Conservation (phyloP, 2,113 vertebrate genomes). For the Mirounga angustirostris region DNA sequence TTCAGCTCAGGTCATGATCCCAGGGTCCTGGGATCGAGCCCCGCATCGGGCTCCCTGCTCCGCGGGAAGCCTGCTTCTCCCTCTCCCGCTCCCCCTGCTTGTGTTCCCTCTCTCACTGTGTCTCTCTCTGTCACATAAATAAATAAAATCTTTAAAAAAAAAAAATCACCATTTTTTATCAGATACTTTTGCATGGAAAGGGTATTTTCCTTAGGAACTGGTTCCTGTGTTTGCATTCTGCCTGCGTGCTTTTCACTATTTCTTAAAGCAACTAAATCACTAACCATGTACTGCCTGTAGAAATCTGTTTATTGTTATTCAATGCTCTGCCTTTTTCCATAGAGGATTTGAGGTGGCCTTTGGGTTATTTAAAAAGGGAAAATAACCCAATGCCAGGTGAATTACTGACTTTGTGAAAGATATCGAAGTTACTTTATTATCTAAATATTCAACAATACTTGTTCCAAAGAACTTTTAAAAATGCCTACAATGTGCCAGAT, state of each 20-base stretch:
- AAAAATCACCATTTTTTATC: neutral
- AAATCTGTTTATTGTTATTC: slow-evolving; percentile 55
- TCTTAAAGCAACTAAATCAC: neutral
- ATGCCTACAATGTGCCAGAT: neutral
- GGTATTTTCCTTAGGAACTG: neutral
- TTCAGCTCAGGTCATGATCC: too few species aligned
- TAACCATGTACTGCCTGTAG: neutral
- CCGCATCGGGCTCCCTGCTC: too few species aligned
- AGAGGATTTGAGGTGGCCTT: neutral
- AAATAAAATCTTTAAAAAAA: too few species aligned
- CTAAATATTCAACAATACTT: slow-evolving; percentile 52
- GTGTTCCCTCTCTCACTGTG: too few species aligned
- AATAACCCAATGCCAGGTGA: neutral
- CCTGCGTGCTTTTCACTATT: neutral
- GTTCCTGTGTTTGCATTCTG: slow-evolving; percentile 35
- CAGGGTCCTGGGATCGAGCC: too few species aligned
- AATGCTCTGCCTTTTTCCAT: neutral
- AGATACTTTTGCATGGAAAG: neutral
- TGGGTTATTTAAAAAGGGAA: slow-evolving; percentile 24
- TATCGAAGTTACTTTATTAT: neutral
- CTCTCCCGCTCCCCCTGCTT: too few species aligned
- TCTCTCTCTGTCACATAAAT: too few species aligned
- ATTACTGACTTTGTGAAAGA: slow-evolving; percentile 22
- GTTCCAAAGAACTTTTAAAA: neutral
- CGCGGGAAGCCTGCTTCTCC: too few species aligned